phyloP scores from a whole-genome alignment of 35 echinoderm and acorn worm species.

The Ophiothrix spiculata region DNA sequence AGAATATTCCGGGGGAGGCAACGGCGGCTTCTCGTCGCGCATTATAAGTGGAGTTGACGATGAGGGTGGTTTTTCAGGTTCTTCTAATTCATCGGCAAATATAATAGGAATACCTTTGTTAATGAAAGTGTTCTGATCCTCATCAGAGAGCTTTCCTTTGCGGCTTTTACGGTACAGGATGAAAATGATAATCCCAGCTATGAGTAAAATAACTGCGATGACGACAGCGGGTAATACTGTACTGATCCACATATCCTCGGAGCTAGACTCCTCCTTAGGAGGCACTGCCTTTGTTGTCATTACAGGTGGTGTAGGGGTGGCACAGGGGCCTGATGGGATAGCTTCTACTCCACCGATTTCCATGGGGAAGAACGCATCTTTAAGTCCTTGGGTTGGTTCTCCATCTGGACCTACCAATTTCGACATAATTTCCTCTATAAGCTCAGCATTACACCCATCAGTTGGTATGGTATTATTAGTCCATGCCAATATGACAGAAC shows the following conservation, averaged over 20 bases:
- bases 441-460: constrained; percentile 56
- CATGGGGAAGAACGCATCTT: constrained; percentile 73
- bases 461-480: constrained; percentile 86
- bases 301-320: constrained; percentile 15
- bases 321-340: constrained; percentile 58
- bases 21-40: constrained; percentile 86
- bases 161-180: constrained; percentile 84
- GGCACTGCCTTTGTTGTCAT: constrained; percentile 23
- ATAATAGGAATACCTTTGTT: constrained; percentile 99
- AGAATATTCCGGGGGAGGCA: constrained; percentile 85
- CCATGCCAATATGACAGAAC: constrained; percentile 87
- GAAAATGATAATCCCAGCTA: constrained; percentile 84
- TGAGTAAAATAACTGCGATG: constrained; percentile 66
- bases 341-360: constrained; percentile 73
- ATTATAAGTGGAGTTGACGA: constrained; percentile 83
- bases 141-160: constrained; percentile 96
- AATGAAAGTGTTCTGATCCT: constrained; percentile 96
- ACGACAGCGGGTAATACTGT: constrained; percentile 82
- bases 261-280: neutral
- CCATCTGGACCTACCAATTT: constrained; percentile 73
- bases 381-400: constrained; percentile 66
- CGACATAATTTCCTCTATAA: constrained; percentile 71
- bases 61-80: constrained; percentile 86
- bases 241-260: constrained; percentile 69
- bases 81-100: constrained; percentile 87